A percentile compares a stretch with the other conserved stretches of the same genome.
Conservation (phyloP, 2,888 invertebrate genomes). For the Tipula confusa region DNA sequence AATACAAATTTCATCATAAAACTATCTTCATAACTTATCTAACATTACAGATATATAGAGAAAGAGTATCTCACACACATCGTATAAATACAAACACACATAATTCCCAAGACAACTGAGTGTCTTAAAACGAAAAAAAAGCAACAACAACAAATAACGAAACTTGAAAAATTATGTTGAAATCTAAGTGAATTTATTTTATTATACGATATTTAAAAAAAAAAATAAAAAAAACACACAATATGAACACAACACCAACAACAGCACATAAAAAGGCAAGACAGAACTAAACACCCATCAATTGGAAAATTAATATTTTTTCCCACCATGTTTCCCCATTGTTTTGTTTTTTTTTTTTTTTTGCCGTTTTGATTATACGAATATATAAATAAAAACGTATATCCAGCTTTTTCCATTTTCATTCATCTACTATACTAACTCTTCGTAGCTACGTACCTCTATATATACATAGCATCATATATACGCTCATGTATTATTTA, state of each 20-base stretch:
- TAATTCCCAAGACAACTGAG: neutral
- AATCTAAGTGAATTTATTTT: constrained; percentile 20
- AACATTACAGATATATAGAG: neutral
- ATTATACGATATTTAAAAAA: neutral
- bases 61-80: neutral
- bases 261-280: neutral
- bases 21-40: neutral
- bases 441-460: neutral
- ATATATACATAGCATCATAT: neutral
- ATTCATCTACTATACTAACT: neutral
- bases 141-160: too few species aligned
- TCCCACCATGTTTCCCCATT: neutral
- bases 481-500: constrained; percentile 14
- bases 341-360: too few species aligned
- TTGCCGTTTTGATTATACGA: too few species aligned
- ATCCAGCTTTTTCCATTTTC: neutral
- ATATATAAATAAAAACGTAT: neutral
- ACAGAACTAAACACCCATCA: neutral
- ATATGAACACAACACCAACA: neutral
- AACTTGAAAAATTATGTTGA: constrained; percentile 3
- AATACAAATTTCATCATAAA: constrained; percentile 3
- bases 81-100: neutral
- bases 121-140: neutral
- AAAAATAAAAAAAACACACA: too few species aligned
- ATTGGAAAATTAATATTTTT: constrained; percentile 14